These are phyloP conservation scores for Xiphydria camelus DNA, from an alignment of 2,888 invertebrate genomes.

Conservation along the genomic window DNA sequence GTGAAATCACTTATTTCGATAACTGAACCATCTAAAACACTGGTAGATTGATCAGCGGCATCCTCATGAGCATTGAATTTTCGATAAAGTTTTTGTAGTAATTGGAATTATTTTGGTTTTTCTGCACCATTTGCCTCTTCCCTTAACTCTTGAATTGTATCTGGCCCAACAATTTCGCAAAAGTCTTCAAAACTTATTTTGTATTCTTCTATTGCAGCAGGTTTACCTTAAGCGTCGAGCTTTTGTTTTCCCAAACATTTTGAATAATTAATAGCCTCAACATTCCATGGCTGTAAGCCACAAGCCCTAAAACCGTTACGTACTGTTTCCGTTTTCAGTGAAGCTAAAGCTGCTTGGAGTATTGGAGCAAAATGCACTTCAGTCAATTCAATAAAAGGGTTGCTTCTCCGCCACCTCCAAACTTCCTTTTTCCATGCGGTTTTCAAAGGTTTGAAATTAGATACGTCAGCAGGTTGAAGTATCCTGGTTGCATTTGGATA, in stretches of 20 bases:
- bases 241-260: slow-evolving; percentile 23
- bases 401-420: too few species aligned
- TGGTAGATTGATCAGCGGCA: too few species aligned
- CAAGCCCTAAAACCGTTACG: slow-evolving; percentile 28
- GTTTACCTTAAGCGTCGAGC: slow-evolving; percentile 1
- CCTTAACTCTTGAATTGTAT: too few species aligned
- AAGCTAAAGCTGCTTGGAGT: slow-evolving; percentile 6
- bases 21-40: too few species aligned
- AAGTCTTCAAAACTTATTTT: slow-evolving; percentile 8
- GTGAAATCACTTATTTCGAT: too few species aligned
- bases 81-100: too few species aligned
- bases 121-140: slow-evolving; percentile 1
- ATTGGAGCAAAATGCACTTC: slow-evolving; percentile 19
- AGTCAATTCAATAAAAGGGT: too few species aligned
- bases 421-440: slow-evolving; percentile 21
- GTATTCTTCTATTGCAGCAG: slow-evolving; percentile 4
- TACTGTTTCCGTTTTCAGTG: slow-evolving; percentile 8
- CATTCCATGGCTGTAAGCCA: slow-evolving; percentile 29
- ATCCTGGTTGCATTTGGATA: slow-evolving; percentile 29
- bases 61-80: too few species aligned
- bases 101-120: too few species aligned
- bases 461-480: slow-evolving; percentile 28
- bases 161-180: too few species aligned
- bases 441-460: slow-evolving; percentile 23
- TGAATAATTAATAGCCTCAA: slow-evolving; percentile 23